Evolutionary conservation across 2,797 vertebrate species (phyloP).

Genomic region (Poeciliopsis infans): DNA sequence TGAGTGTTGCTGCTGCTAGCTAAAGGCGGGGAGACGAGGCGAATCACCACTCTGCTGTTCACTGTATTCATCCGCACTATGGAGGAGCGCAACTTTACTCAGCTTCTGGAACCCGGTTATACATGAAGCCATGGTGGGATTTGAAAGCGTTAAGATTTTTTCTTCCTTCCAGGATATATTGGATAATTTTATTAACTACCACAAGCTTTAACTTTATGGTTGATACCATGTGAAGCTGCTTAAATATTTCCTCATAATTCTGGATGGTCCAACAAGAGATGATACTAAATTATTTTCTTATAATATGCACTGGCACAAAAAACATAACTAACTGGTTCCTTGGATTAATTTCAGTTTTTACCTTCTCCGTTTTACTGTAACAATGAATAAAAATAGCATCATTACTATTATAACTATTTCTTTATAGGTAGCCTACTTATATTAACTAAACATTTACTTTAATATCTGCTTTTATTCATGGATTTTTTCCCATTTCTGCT

Average conservation of each 20-base stretch:
- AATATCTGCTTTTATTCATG: too few relatives aligned
- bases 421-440: too few relatives aligned
- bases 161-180: background rate
- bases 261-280: background rate
- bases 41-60: conserved; percentile 42
- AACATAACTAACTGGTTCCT: too few relatives aligned
- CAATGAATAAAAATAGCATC: too few relatives aligned
- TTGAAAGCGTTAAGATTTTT: background rate
- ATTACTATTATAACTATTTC: too few relatives aligned
- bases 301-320: background rate
- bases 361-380: too few relatives aligned
- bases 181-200: background rate
- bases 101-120: too few relatives aligned
- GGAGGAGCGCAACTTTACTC: background rate
- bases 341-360: too few relatives aligned
- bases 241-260: background rate
- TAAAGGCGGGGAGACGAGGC: conserved; percentile 52
- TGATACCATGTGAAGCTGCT: background rate
- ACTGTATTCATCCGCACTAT: conserved; percentile 76
- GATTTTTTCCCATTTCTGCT: too few relatives aligned
- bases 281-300: background rate
- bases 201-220: background rate
- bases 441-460: too few relatives aligned
- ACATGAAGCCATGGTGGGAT: background rate
- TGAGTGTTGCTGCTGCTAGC: conserved; percentile 35